Evolutionary conservation across 2,113 vertebrate genomes (phyloP), one percentile per base, ranked within the genome.

Genomic region (Sinocyclocheilus grahami): DNA sequence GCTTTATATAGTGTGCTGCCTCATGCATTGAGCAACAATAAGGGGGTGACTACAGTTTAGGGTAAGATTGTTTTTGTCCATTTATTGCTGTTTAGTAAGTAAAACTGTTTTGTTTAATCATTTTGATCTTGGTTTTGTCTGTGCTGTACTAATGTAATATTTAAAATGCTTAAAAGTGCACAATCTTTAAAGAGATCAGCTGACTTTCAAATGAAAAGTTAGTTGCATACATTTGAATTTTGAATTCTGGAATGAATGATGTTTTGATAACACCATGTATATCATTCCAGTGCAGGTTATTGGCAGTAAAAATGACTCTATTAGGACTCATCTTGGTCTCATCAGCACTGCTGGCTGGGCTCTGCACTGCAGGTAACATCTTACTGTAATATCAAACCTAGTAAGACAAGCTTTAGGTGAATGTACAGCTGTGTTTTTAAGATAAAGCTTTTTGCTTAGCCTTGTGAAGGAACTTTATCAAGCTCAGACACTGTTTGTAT

Each of bases 291-390:
- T 65, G 27, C 60, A 39, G 51, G 69, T 78, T 24, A 76, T 3
- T 27, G 4, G 16, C 71, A 55, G 53, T 27, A 85, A 4, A 55
- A 11, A 89, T 89, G 88, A 55, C 84, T 58, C 65, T 60, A 55
- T 63, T 81, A 53, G 58, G 75, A 53, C 46, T 89, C 78, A 39
- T 87, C 14, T 27, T 24, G 53, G 13, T 87, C 27, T 22, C 71
- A 53, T 87, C 88, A 20, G 89, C 87, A 0, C 53, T 95, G 72
- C 82, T 90, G 46, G 82, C 85, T 27, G 84, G 86, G 10, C 7
- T 77, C n/a, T 48, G 86, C 69, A 71, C 78, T 72, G 89, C 94
- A 94, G 94, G 95, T 95, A 92, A 92, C 16, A 1, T 63, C 18
- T 69, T n/a, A 85, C 1, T 83, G 22, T 71, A 30, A 63, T 24